These are phyloP conservation scores for Clamator glandarius DNA, from an alignment of 2,797 vertebrate species.

Conservation along the genomic window DNA sequence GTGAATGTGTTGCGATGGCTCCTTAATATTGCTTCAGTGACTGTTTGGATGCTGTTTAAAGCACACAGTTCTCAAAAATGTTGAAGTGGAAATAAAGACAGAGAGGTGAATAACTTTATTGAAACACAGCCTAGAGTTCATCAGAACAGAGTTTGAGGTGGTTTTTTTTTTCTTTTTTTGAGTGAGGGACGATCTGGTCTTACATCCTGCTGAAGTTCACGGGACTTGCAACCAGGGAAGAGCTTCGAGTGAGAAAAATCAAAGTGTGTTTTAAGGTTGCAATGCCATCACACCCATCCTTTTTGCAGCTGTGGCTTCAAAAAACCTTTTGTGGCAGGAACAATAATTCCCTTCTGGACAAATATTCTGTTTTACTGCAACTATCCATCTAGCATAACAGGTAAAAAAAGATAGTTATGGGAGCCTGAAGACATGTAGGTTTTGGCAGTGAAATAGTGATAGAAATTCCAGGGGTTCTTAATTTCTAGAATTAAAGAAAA, in stretches of 20 bases:
- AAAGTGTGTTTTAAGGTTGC: not conserved
- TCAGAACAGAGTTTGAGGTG: not conserved
- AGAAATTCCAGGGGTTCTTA: conserved; percentile 20
- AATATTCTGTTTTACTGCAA: not conserved
- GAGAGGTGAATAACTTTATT: not conserved
- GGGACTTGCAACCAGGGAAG: not conserved
- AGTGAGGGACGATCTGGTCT: not conserved
- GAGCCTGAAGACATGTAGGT: not conserved
- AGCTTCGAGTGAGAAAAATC: not conserved
- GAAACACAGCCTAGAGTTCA: not conserved
- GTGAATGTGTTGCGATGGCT: rapidly evolving
- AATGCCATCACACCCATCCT: not conserved
- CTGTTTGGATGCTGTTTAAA: not conserved
- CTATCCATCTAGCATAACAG: not conserved
- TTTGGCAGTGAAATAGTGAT: not conserved
- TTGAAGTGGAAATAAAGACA: not conserved
- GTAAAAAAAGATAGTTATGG: not conserved
- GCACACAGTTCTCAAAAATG: not conserved
- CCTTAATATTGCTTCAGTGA: not conserved
- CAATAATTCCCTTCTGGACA: not conserved
- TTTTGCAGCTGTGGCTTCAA: not conserved
- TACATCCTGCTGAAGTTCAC: not conserved
- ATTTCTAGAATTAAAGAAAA: not conserved
- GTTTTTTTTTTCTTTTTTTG: rapidly evolving
- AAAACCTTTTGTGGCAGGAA: not conserved